Conservation (phyloP, 2,888 invertebrate genomes). For the Trissonchulus sp. region DNA sequence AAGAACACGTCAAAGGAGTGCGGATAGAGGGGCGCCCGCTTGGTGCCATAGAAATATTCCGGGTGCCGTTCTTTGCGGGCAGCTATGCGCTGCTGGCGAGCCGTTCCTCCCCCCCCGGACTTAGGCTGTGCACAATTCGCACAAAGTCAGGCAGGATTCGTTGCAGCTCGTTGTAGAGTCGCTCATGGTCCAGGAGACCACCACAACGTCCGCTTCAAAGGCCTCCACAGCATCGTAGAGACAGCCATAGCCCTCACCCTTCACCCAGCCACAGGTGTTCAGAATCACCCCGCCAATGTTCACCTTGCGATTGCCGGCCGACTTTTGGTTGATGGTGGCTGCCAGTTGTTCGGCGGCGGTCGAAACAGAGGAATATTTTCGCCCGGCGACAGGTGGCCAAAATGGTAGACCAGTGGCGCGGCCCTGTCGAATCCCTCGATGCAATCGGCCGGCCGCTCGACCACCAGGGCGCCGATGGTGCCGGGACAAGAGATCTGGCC, state of each 20-base stretch:
- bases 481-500: conserved; percentile 62
- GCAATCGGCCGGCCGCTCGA: conserved; percentile 84
- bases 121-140: conserved; percentile 81
- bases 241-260: conserved; percentile 57
- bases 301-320: conserved; percentile 37
- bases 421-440: conserved; percentile 91
- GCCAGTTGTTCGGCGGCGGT: conserved; percentile 75
- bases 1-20: conserved; percentile 68
- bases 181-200: conserved; percentile 92
- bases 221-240: conserved; percentile 79
- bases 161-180: conserved; percentile 85
- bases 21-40: conserved; percentile 68
- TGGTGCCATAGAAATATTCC: conserved; percentile 90
- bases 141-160: conserved; percentile 88
- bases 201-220: conserved; percentile 89
- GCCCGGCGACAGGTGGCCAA: conserved; percentile 72
- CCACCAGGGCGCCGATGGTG: conserved; percentile 73
- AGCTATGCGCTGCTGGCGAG: conserved; percentile 34
- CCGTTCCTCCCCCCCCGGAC: conserved; percentile 72
- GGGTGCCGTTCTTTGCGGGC: conserved; percentile 41
- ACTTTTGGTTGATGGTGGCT: conserved; percentile 62
- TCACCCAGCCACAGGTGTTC: conserved; percentile 97
- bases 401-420: conserved; percentile 82
- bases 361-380: conserved; percentile 77
- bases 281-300: conserved; percentile 72